phyloP scores from a whole-genome alignment of 2,113 vertebrate genomes.

The Callochromis pleurospilus region DNA sequence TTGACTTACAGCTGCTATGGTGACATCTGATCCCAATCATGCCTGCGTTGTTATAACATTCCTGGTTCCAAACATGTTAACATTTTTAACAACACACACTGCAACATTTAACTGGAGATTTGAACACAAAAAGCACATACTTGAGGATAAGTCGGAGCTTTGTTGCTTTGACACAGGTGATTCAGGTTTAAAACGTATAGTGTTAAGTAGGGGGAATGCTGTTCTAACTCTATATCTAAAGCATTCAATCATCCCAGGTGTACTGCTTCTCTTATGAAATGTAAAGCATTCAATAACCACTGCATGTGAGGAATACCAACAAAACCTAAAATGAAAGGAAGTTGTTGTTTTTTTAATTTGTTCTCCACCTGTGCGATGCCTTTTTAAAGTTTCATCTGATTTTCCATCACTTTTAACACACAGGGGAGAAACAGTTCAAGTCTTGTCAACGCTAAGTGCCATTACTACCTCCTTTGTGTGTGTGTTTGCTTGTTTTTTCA shows the following conservation, averaged over 20 bases:
- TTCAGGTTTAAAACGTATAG: neutral
- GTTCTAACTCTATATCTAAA: neutral
- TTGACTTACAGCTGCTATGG: slow-evolving; percentile 25
- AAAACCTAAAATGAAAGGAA: neutral
- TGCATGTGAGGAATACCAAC: neutral
- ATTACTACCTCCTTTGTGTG: slow-evolving; percentile 28
- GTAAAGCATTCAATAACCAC: neutral
- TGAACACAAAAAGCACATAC: neutral
- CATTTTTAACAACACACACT: neutral
- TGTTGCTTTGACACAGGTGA: neutral
- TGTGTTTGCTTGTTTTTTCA: neutral
- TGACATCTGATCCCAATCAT: slow-evolving; percentile 19
- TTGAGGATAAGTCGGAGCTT: neutral
- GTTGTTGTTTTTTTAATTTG: accelerated
- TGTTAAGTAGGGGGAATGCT: neutral
- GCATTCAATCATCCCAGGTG: neutral
- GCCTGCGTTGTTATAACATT: slow-evolving; percentile 12
- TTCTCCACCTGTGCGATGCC: neutral
- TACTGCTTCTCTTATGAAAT: neutral
- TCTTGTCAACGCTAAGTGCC: neutral
- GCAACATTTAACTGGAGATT: neutral
- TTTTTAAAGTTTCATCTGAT: neutral
- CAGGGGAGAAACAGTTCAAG: neutral
- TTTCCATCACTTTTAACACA: neutral
- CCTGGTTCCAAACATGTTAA: neutral